Evolutionary conservation across 2,888 invertebrate genomes (phyloP), one percentile per base, ranked within the genome.

Genomic region (Drosophila pegasa): DNA sequence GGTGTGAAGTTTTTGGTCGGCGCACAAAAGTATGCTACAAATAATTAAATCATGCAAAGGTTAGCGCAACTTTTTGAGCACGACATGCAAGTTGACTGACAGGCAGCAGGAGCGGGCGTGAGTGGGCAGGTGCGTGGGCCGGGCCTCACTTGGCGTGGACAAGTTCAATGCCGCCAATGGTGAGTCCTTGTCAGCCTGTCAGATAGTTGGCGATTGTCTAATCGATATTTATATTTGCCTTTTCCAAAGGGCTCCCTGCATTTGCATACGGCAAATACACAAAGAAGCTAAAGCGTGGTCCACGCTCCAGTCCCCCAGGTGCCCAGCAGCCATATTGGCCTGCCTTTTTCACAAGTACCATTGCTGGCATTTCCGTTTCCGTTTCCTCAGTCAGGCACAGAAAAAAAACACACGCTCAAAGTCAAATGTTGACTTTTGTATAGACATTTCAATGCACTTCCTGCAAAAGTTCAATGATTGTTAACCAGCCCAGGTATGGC

Each of bases 11-110:
- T 82, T 80, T 73, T 66, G 69, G 83, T 64, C 58, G 77, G 86
- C 86, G 25, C 79, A 85, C 82, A 85, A 73, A 78, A 81, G 82
- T 81, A 75, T 78, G 87, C 83, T 82, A 76, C 86, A 87, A 87
- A 87, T 82, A 82, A 82, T 82, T 82, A 82, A 87, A 82, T 87
- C 82, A 82, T 79, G 88, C 80, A 82, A 85, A 76, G 88, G 88
- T 82, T 82, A 67, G 50, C 69, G 35, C 68, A 59, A 72, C 77
- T 77, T 57, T 64, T 43, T 74, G 72, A 54, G 41, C 72, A 66
- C 58, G 67, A 59, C 61, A 75, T 77, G 74, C 67, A 62, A 58
- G 31, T 29, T 22, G 29, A 22, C 29, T 18, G 47, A 0, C 3
- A 7, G 1, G n/a, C 31, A 9, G 31, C 9, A 20, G 7, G n/a